Evolutionary conservation across 2,797 vertebrate genomes (phyloP), one percentile per base, ranked within the genome.

Genomic region (Enteromius afrohamiltoni): DNA sequence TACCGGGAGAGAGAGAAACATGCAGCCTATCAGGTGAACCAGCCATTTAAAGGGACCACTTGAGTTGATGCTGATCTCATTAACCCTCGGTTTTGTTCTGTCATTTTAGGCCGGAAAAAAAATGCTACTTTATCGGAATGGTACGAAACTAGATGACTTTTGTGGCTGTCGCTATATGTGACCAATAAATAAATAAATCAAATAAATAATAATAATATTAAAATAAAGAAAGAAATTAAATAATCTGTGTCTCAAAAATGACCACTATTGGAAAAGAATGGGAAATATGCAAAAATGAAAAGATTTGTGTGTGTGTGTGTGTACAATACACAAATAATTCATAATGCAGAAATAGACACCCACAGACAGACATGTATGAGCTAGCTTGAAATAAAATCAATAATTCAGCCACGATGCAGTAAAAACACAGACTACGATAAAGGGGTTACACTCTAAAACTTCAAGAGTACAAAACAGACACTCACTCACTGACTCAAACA

Each of bases 31-130:
- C 62, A 58, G 47, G 76, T 83, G 86, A 73, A 82, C 51, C 37
- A 49, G 26, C n/a, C 71, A 42, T 51, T 89, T 88, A 88, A 88
- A 88, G 87, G 79, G 83, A 65, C 83, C 65, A 85, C 42, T 53
- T 69, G 23, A 31, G 40, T 42, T 10, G 40, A 45, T 7, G 29
- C 42, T 65, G 73, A 53, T 81, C 49, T 55, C 76, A 69, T 78
- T 14, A 40, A 51, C 49, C 49, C 49, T 51, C 17, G 17, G 6
- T 7, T 11, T 42, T 45, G n/a, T 45, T 69, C 11, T 9, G 53
- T 55, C 21, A n/a, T 10, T 55, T n/a, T n/a, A 55, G 53, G 9
- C 21, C 17, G 6, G 49, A 51, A 21, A 51, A 53, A 53, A 53
- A 55, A 9, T 3, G 21, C 53, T 55, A 17, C 47, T 49, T 49